Base-by-base conservation (phyloP, 2,113 vertebrate species). In the Malurus melanocephalus region DNA sequence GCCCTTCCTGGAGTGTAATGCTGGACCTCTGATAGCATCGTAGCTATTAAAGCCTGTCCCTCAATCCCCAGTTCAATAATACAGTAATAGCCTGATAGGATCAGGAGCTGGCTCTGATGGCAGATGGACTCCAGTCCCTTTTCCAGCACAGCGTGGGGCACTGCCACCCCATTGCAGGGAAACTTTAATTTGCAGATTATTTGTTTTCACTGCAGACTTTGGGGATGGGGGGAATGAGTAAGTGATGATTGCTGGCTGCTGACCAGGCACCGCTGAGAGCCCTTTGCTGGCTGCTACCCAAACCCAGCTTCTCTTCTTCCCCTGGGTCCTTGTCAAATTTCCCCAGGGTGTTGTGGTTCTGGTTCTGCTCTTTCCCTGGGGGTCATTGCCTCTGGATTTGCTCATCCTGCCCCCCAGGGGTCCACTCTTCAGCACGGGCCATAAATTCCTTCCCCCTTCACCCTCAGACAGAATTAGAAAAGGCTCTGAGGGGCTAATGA, bases 41-140 rank as follows among this genome's bases (percentile, higher is more conserved):
- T 27, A 73, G 80, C 85, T 89, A 78, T 91, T 88, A 94, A 80
- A 91, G 80, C 55, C 64, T 45, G 9, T 95, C 85, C 53, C 91
- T 92, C 87, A n/a, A 52, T 87, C 59, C 90, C 48, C 66, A 51
- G 73, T 84, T 81, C 90, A 88, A 69, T 93, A 91, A 87, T 45
- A 77, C 59, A 57, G 86, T 76, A 93, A 88, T 62, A 73, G 38
- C 67, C 80, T 72, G 90, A 94, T 85, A 91, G 82, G 43, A 94
- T 91, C 83, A 81, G 53, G 71, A 80, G 52, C 66, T 93, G 92
- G 86, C 89, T 90, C 88, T 80, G 68, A 43, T 73, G 55, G 61
- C 53, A 88, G 74, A 85, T 88, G 76, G 69, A 52, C 83, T 90
- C 80, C 56, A 30, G 77, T 72, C 75, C 77, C 28, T 92, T 53